Conservation (phyloP, 2,888 invertebrate genomes). For the Toxonevra muliebris region DNA sequence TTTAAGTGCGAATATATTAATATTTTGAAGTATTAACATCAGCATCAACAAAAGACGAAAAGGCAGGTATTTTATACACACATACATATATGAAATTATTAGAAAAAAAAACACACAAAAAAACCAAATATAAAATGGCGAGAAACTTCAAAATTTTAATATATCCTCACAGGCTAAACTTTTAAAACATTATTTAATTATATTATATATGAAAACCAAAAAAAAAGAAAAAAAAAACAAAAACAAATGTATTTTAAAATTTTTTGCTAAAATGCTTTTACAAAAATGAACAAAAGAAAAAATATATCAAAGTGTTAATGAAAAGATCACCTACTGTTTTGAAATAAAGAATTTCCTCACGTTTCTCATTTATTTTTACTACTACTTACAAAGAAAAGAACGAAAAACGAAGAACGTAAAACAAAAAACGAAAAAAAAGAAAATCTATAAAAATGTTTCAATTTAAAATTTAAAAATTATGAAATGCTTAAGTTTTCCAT, state of each 20-base stretch:
- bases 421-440: constrained; percentile 7
- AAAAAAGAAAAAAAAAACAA: constrained; percentile 38
- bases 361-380: constrained; percentile 8
- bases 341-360: too few relatives aligned
- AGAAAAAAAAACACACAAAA: neutral
- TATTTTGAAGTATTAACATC: neutral
- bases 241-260: constrained; percentile 48
- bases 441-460: neutral
- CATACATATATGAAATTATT: neutral
- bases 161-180: neutral
- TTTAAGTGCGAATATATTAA: constrained; percentile 45
- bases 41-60: constrained; percentile 27
- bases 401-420: constrained; percentile 30
- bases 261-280: constrained; percentile 60
- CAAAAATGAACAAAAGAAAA: constrained; percentile 44
- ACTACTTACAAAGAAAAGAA: constrained; percentile 30
- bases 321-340: too few relatives aligned
- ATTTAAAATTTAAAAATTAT: too few relatives aligned
- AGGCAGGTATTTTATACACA: constrained; percentile 49
- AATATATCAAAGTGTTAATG: too few relatives aligned
- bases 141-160: neutral
- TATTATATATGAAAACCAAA: constrained; percentile 50
- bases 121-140: neutral
- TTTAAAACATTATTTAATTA: constrained; percentile 35
- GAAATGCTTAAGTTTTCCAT: too few relatives aligned